Conservation (phyloP, 2,113 vertebrate species). For the Chitala chitala region DNA sequence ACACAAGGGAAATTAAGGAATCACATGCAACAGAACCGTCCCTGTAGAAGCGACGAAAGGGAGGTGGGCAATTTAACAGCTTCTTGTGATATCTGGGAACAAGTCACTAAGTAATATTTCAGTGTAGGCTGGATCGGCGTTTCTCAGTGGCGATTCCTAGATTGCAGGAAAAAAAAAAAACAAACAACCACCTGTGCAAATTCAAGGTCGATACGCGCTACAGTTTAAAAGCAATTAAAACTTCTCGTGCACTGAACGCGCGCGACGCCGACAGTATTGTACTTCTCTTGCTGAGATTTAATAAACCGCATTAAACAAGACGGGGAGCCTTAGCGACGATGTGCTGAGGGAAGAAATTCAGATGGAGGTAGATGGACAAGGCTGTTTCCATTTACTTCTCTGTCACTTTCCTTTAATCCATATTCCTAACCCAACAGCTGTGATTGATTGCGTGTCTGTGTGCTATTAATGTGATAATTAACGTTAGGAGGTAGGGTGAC, state of each 20-base stretch:
- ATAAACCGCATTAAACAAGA: too few relatives aligned
- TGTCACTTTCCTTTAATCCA: neutral
- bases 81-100: too few relatives aligned
- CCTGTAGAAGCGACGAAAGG: neutral
- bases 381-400: slow-evolving; percentile 7
- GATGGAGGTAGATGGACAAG: neutral
- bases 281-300: too few relatives aligned
- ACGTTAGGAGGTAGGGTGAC: slow-evolving; percentile 15
- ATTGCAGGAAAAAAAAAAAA: too few relatives aligned
- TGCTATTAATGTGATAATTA: slow-evolving; percentile 25
- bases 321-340: neutral
- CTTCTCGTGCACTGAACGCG: too few relatives aligned
- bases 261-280: too few relatives aligned
- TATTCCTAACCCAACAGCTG: slow-evolving; percentile 2
- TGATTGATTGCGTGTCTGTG: neutral
- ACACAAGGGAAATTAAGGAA: neutral
- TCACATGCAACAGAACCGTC: neutral
- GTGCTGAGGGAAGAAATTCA: neutral
- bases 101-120: too few relatives aligned
- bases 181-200: too few relatives aligned
- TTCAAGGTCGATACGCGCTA: too few relatives aligned
- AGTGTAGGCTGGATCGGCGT: too few relatives aligned
- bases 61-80: neutral
- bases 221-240: too few relatives aligned
- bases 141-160: too few relatives aligned